These are phyloP conservation scores for Psilanteris sp. DNA, from an alignment of 1,140 invertebrate genomes.

Conservation along the genomic window DNA sequence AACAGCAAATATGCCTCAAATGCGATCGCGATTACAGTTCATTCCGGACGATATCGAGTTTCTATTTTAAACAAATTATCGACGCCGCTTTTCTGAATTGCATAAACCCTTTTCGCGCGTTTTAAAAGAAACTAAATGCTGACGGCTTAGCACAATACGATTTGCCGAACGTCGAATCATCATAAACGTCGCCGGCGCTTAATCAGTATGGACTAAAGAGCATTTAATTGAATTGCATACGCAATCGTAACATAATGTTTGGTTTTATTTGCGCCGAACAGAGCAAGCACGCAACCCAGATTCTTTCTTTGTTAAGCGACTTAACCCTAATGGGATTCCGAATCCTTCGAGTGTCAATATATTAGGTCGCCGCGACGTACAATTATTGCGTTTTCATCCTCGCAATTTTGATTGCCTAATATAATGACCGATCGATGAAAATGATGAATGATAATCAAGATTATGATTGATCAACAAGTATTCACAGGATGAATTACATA, in stretches of 20 bases:
- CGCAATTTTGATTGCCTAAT: slow-evolving; percentile 3
- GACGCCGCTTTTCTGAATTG: too few species aligned
- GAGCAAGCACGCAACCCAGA: slow-evolving; percentile 30
- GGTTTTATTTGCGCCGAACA: slow-evolving; percentile 32
- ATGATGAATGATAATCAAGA: background rate
- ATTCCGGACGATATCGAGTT: too few species aligned
- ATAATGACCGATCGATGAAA: slow-evolving; percentile 2
- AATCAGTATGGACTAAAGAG: slow-evolving; percentile 14
- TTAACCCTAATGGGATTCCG: slow-evolving; percentile 49
- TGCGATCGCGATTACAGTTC: too few species aligned
- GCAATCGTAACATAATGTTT: slow-evolving; percentile 20
- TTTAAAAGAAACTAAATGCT: slow-evolving; percentile 1
- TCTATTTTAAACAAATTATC: too few species aligned
- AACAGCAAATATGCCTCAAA: too few species aligned
- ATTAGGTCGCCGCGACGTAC: slow-evolving; percentile 16
- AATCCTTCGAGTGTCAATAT: slow-evolving; percentile 47
- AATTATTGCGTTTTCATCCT: slow-evolving; percentile 17
- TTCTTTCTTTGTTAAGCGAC: slow-evolving; percentile 47
- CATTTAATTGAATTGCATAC: slow-evolving; percentile 43
- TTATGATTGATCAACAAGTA: background rate
- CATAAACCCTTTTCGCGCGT: too few species aligned
- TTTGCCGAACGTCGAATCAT: slow-evolving; percentile 31
- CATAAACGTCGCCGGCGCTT: slow-evolving; percentile 9
- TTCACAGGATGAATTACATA: too few species aligned
- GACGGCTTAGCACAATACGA: slow-evolving; percentile 13